Conservation (phyloP, 2,888 invertebrate species). For the Zaprionus bogoriensis region DNA sequence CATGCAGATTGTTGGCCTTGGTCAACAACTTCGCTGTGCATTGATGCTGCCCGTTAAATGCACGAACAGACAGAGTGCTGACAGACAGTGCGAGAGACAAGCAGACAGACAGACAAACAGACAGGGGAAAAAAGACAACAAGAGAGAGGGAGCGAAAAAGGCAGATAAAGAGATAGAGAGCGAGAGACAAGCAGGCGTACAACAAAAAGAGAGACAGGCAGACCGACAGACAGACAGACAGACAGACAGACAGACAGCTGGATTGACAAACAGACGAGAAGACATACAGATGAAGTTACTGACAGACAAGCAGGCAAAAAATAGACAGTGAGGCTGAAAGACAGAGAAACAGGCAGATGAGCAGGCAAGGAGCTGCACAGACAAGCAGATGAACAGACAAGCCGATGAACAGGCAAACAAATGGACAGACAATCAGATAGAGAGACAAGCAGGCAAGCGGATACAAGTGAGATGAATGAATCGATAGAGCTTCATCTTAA, state of each 20-base stretch:
- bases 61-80: neutral
- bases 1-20: conserved; percentile 62
- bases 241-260: conserved; percentile 9
- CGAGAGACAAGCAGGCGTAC: neutral
- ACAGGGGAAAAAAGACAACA: neutral
- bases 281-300: neutral
- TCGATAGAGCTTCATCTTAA: no score
- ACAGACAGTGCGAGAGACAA: neutral
- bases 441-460: no score
- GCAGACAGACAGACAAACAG: conserved; percentile 21
- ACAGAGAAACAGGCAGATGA: neutral
- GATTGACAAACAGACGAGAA: conserved; percentile 23
- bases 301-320: neutral
- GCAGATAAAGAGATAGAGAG: neutral
- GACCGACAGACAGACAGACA: conserved; percentile 10
- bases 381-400: neutral
- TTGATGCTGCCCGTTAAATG: conserved; percentile 28
- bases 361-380: neutral
- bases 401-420: no score
- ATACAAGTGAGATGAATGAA: no score
- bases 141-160: conserved; percentile 26
- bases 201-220: conserved; percentile 7
- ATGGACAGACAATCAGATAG: conserved; percentile 20
- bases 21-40: conserved; percentile 39
- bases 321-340: neutral